Percentiles rank a stretch among this genome's conserved stretches.
Conservation (phyloP, 2,113 vertebrate species). For the Syrmaticus mikado region DNA sequence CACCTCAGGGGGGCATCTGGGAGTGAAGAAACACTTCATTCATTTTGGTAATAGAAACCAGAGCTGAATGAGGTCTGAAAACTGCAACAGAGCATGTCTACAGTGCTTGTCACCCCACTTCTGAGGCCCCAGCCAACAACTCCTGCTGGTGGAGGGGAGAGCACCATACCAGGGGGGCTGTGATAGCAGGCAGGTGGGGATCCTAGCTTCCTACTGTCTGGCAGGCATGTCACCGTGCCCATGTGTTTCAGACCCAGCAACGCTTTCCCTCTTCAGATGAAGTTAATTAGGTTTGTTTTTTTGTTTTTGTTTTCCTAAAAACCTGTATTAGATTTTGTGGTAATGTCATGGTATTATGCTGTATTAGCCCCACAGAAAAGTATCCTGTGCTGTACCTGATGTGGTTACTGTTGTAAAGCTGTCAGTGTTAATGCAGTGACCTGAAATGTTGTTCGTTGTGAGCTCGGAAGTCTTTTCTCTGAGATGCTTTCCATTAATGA, state of each 20-base stretch:
- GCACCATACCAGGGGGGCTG: too few species aligned
- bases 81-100: neutral
- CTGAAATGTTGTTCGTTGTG: neutral
- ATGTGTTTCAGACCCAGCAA: neutral
- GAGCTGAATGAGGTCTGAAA: neutral
- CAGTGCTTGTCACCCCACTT: neutral
- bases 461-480: neutral
- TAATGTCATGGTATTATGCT: neutral
- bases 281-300: neutral
- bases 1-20: neutral
- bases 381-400: neutral
- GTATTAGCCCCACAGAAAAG: neutral
- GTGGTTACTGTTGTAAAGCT: neutral
- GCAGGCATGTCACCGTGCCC: neutral
- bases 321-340: neutral
- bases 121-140: rapidly evolving
- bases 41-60: neutral
- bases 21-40: neutral
- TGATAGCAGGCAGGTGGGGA: neutral
- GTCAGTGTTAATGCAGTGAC: neutral
- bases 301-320: neutral
- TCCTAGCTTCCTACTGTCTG: neutral
- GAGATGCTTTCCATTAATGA: neutral
- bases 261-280: neutral
- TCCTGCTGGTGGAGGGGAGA: neutral